These are phyloP conservation scores for Dermatophagoides farinae DNA, from an alignment of 1,140 invertebrate genomes.

Conservation along the genomic window DNA sequence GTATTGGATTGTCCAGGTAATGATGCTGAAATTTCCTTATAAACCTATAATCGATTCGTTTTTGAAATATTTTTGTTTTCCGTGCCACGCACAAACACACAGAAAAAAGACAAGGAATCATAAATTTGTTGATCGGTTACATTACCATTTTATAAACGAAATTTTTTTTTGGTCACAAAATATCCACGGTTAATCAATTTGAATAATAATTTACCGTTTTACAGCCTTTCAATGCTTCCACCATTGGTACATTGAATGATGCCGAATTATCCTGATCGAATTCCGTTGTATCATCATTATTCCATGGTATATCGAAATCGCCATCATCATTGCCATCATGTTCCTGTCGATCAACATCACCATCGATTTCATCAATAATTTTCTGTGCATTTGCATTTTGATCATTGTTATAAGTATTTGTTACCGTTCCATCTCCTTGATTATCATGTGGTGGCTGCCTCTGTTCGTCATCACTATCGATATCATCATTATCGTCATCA, in stretches of 20 bases:
- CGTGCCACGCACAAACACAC: background rate
- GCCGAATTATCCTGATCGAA: background rate
- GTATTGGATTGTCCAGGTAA: background rate
- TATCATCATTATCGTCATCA: background rate
- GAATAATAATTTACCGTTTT: background rate
- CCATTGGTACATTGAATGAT: background rate
- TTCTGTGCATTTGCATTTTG: background rate
- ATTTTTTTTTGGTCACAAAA: too few species aligned
- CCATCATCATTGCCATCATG: background rate
- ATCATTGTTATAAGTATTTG: background rate
- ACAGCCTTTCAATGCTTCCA: background rate
- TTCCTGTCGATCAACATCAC: background rate
- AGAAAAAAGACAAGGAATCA: background rate
- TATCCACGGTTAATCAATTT: too few species aligned
- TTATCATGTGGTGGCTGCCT: background rate
- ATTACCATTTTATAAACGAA: background rate
- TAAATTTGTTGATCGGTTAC: background rate
- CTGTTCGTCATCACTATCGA: background rate
- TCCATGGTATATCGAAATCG: background rate
- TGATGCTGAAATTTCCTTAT: background rate
- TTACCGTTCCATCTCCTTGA: background rate
- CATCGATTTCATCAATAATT: constrained; percentile 5
- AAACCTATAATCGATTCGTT: background rate
- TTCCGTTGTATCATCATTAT: too few species aligned
- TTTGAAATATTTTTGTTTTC: background rate